Evolutionary conservation across 30 jellyfish, hydroid and myxozoan species (phyloP), one percentile per base, ranked within the genome.

Genomic region (Hydractinia echinata): DNA sequence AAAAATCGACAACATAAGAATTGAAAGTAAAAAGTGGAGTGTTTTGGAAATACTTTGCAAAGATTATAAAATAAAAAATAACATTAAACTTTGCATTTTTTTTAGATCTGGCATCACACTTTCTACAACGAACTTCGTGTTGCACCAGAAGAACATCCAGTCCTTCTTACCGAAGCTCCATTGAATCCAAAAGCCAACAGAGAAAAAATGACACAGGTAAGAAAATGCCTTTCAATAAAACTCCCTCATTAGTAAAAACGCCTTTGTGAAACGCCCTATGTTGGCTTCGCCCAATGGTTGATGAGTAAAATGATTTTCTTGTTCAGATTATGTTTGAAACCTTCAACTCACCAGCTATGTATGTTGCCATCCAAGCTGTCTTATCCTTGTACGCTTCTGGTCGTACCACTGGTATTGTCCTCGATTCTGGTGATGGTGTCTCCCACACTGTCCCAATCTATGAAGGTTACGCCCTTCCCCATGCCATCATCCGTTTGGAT

Each of bases 381-480:
- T 76, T 94, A 79, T 94, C 99, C 10, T 77, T 94, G 90, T 94
- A 94, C 89, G 99, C 99, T 58, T 94, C 99, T 70, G 99, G 99
- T 55, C 96, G 99, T 84, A 94, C 99, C 93, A 94, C 99, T 61
- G 99, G 99, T 83, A 94, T 94, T 79, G 99, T 94, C 94, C 87
- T 94, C 81, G 99, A 94, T 69, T 94, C 99, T 58, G 99, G 99
- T 30, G 99, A 94, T 88, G 99, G 99, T 81, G 99, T 94, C 86
- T 84, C 97, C 82, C 99, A 94, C 92, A 94, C 99, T 4, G 99
- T 94, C 73, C 99, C 99, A 67, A 94, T 94, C 89, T 94, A 94
- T 68, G 99, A 94, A 73, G 99, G 99, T 74, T 94, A 94, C 91
- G 99, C 99, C 88, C 96, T 94, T 79, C 99, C 99, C 61, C 99